These are phyloP conservation scores for Mobula birostris DNA, from an alignment of 2,113 vertebrate species.

Conservation along the genomic window DNA sequence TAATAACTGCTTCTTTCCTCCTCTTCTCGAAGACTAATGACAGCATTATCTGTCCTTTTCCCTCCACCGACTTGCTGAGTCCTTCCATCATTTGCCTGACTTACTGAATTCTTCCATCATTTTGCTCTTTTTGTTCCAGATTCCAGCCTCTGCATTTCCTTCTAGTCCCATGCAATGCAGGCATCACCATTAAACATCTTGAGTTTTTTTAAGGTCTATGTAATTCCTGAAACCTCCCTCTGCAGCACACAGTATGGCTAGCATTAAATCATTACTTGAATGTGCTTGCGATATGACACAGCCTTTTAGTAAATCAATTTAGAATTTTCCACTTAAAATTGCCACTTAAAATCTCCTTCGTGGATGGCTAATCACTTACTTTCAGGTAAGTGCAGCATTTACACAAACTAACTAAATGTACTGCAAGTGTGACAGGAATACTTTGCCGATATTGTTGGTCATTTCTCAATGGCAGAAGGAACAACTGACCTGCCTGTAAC, in stretches of 20 bases:
- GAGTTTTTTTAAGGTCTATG: neutral
- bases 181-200: neutral
- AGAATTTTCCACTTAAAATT: slow-evolving; percentile 22
- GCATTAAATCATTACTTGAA: neutral
- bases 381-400: slow-evolving; percentile 20
- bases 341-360: slow-evolving; percentile 25
- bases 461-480: no score
- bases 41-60: no score
- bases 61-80: no score
- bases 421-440: neutral
- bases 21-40: no score
- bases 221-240: neutral
- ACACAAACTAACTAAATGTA: neutral
- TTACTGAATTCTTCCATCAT: no score
- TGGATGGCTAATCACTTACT: slow-evolving; percentile 19
- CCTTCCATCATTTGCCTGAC: no score
- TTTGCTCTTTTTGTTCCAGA: no score
- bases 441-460: neutral
- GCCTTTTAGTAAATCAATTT: slow-evolving; percentile 28
- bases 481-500: no score
- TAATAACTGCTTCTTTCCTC: no score
- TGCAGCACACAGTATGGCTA: neutral
- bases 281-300: neutral
- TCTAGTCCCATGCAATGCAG: no score
- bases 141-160: no score